Evolutionary conservation across 2,888 invertebrate species (phyloP), one percentile per base, ranked within the genome.

Genomic region (Caenorhabditis sp.): DNA sequence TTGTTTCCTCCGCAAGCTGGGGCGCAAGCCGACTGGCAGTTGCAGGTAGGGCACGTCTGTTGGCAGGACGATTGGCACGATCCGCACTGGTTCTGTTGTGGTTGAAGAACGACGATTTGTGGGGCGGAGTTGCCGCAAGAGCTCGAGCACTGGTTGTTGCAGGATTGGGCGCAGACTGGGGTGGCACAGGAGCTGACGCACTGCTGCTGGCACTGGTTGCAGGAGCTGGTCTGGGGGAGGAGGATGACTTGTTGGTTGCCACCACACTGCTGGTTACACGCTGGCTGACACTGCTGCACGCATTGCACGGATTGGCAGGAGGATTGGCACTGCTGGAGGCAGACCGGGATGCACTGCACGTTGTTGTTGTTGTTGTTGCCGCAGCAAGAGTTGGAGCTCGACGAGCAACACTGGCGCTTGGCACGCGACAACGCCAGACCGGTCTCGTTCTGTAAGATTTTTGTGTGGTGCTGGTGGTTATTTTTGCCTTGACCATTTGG

Each of bases 371-470:
- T 77, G 80, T 80, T 82, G 56, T 73, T 79, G 38, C 83, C 82
- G 54, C 88, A 88, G 81, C 86, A 87, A 35, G 81, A 82, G 73
- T 85, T 86, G 54, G 87, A 85, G n/a, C 77, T 72, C 8, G 85
- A 80, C 41, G 82, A 82, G 73, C 88, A 88, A 77, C 89, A 89
- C 66, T 88, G 88, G 61, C 88, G 79, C 85, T 88, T 88, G 80
- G 88, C 87, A 82, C 88, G 86, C 69, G 86, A 85, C 58, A 82
- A 54, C 51, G 76, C 76, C 69, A 82, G 56, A 70, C 82, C 82
- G 82, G 82, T 82, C 56, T 82, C 82, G 82, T 82, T 82, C 80
- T 80, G 80, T 51, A 80, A 38, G 12, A 69, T 77, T 68, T 77
- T 51, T 41, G 68, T n/a, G 7, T 35, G 26, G 35, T 44, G 41